A percentile compares a stretch with the other conserved stretches of the same genome.
Evolutionary conservation across 2,113 vertebrate genomes (phyloP).

Genomic region (Halcyon malimbica): DNA sequence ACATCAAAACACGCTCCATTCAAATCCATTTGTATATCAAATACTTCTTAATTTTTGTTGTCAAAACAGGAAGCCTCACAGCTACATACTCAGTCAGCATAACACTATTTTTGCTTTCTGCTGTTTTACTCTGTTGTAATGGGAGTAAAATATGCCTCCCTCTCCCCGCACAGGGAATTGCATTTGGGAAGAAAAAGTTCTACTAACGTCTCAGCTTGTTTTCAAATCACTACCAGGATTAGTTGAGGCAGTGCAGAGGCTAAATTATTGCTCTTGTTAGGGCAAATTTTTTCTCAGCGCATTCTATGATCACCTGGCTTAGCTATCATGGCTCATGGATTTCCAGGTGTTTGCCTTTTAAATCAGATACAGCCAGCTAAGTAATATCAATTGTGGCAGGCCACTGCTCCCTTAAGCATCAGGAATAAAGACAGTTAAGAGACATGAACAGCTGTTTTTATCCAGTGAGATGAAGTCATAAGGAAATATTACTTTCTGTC

Average conservation of each 20-base stretch:
- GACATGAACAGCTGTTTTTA: accelerated
- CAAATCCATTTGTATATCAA: not conserved
- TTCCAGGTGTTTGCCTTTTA: not conserved
- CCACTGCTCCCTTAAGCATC: not conserved
- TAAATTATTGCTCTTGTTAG: not conserved
- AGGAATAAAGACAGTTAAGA: not conserved
- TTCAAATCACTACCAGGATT: not conserved
- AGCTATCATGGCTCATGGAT: not conserved
- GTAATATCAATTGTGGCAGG: not conserved
- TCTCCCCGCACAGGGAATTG: not conserved
- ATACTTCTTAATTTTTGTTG: not conserved
- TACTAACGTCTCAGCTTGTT: not conserved
- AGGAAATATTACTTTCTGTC: not conserved
- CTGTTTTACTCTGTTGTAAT: not conserved
- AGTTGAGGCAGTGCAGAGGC: not conserved
- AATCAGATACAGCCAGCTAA: not conserved
- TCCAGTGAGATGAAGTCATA: not conserved
- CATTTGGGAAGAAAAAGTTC: not conserved
- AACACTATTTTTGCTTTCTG: not conserved
- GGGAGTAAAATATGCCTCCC: not conserved
- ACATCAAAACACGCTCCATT: not conserved
- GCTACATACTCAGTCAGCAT: not conserved
- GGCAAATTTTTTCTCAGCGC: not conserved
- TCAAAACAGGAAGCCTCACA: not conserved
- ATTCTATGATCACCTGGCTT: not conserved